Conservation (phyloP, 2,888 invertebrate genomes). For the Dynastes hyllus region DNA sequence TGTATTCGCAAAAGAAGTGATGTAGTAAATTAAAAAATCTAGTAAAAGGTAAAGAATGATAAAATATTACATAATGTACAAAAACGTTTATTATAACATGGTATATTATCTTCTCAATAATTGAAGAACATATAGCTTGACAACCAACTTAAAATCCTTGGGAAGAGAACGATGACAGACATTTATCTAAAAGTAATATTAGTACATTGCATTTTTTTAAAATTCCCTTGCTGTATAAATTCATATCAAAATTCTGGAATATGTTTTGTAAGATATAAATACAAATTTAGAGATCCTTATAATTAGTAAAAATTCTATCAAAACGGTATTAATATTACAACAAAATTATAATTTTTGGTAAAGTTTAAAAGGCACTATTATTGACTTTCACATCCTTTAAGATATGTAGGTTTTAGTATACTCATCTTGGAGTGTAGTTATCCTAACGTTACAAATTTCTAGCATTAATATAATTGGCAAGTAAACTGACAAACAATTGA, state of each 20-base stretch:
- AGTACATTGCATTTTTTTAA: background rate
- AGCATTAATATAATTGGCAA: slow-evolving; percentile 13
- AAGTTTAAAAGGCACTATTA: slow-evolving; percentile 3
- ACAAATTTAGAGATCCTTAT: background rate
- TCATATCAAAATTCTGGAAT: slow-evolving; percentile 11
- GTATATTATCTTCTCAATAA: slow-evolving; percentile 30
- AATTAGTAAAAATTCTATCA: slow-evolving; percentile 26
- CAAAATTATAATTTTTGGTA: background rate
- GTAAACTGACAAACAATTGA: background rate
- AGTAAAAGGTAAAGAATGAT: slow-evolving; percentile 32
- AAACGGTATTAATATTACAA: slow-evolving; percentile 3
- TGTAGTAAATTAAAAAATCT: slow-evolving; percentile 43
- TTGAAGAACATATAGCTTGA: background rate
- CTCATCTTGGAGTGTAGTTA: background rate
- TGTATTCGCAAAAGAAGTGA: slow-evolving; percentile 38
- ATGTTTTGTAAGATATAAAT: slow-evolving; percentile 5
- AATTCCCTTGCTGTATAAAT: background rate
- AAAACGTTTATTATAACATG: slow-evolving; percentile 43
- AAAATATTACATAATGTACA: slow-evolving; percentile 53
- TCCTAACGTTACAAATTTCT: background rate
- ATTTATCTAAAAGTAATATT: background rate
- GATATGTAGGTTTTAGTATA: slow-evolving; percentile 1
- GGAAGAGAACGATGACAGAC: too few species aligned
- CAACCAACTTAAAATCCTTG: too few species aligned
- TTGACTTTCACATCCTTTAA: background rate